Conservation (phyloP, 1,140 invertebrate genomes). For the Pseudomyrmex sp. region DNA sequence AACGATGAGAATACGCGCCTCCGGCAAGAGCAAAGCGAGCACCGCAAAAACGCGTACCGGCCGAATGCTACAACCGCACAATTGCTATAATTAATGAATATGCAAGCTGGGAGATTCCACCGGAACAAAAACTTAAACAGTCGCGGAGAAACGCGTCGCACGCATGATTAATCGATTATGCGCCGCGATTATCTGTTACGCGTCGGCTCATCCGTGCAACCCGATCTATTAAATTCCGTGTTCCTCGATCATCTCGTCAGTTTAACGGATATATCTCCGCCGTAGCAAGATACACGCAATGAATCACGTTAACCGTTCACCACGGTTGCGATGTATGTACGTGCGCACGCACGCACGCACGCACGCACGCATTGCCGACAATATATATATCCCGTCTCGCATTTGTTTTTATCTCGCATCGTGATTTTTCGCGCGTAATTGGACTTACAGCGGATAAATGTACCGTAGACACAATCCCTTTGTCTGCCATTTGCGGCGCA, state of each 20-base stretch:
- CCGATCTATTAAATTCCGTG: conserved; percentile 19
- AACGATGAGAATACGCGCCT: conserved; percentile 56
- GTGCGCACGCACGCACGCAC: too few relatives aligned
- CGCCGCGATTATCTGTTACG: conserved; percentile 2
- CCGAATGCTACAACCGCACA: not conserved
- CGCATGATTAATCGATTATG: conserved; percentile 28
- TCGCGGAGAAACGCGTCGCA: not conserved
- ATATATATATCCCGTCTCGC: not conserved
- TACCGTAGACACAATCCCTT: conserved; percentile 26
- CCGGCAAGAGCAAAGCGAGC: conserved; percentile 29
- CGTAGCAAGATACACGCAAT: not conserved
- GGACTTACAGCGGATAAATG: conserved; percentile 25
- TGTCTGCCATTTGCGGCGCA: conserved; percentile 44
- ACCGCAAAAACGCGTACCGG: not conserved
- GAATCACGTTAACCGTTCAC: conserved; percentile 36
- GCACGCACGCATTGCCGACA: too few relatives aligned
- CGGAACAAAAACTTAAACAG: conserved; percentile 9
- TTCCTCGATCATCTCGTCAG: conserved; percentile 23
- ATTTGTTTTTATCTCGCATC: conserved; percentile 12
- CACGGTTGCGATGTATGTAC: not conserved
- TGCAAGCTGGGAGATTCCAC: conserved; percentile 11
- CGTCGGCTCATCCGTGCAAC: conserved; percentile 23
- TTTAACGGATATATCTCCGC: conserved; percentile 36
- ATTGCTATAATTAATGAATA: conserved; percentile 46
- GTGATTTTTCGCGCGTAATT: conserved; percentile 44